Conservation (phyloP, 2,113 vertebrate genomes). For the Myiopsitta monachus region DNA sequence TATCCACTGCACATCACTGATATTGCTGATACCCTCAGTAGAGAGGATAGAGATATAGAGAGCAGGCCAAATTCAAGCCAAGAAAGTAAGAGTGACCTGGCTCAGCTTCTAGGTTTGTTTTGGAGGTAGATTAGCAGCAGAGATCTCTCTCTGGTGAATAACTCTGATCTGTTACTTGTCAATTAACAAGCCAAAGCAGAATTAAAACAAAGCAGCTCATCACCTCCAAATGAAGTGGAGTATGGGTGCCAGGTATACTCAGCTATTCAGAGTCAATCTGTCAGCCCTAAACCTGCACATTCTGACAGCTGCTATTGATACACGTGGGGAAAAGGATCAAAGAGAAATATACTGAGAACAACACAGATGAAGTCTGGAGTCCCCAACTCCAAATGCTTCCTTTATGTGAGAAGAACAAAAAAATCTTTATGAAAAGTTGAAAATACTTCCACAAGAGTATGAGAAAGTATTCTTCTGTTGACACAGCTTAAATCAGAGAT, state of each 20-base stretch:
- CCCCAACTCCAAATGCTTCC: neutral
- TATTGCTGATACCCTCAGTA: neutral
- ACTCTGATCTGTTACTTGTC: neutral
- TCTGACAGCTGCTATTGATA: neutral
- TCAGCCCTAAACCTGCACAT: neutral
- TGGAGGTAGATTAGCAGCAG: neutral
- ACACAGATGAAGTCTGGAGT: neutral
- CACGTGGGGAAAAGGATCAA: neutral
- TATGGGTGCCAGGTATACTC: neutral
- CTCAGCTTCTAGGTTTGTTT: neutral
- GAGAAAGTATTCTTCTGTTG: neutral
- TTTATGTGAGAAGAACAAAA: neutral
- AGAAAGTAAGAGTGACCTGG: conserved; percentile 8
- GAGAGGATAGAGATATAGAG: neutral
- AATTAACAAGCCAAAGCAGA: neutral
- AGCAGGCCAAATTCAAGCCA: neutral
- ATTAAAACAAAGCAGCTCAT: neutral
- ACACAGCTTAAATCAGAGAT: neutral
- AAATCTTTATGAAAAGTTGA: neutral
- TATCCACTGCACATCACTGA: neutral
- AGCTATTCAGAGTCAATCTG: neutral
- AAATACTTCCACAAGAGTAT: neutral
- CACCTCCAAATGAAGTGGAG: neutral
- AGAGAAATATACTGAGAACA: neutral
- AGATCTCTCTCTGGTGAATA: neutral